Evolutionary conservation across 2,888 invertebrate genomes (phyloP).

Genomic region (Congeria kusceri): DNA sequence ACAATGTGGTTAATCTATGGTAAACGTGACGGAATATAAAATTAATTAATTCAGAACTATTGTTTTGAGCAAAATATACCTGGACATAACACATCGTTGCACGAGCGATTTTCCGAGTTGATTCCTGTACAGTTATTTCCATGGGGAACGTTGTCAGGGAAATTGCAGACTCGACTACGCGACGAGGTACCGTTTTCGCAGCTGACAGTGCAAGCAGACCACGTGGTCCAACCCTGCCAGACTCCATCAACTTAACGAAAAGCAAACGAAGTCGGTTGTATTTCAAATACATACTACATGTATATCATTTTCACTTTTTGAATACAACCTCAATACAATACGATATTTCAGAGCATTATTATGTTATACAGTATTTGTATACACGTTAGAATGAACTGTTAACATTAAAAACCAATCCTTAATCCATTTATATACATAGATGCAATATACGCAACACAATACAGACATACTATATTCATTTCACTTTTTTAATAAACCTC

Average conservation of each 20-base stretch:
- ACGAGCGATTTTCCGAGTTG: slow-evolving; percentile 28
- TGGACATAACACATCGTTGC: slow-evolving; percentile 45
- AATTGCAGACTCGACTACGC: slow-evolving; percentile 31
- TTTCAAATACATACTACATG: not conserved
- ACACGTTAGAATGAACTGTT: too few species aligned
- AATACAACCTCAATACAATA: too few species aligned
- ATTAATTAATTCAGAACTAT: not conserved
- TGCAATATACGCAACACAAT: too few species aligned
- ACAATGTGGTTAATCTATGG: too few species aligned
- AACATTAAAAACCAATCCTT: too few species aligned
- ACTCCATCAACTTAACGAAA: slow-evolving; percentile 40
- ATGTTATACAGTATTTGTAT: too few species aligned
- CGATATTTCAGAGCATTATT: too few species aligned
- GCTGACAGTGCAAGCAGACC: slow-evolving; percentile 26
- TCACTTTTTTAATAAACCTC: too few species aligned
- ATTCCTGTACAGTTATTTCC: slow-evolving; percentile 47
- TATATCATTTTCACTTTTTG: not conserved
- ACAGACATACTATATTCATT: too few species aligned
- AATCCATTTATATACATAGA: too few species aligned
- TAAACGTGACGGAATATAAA: too few species aligned
- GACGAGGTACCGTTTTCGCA: slow-evolving; percentile 36
- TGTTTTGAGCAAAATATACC: slow-evolving; percentile 13
- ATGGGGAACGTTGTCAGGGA: slow-evolving; percentile 30
- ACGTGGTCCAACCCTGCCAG: slow-evolving; percentile 41
- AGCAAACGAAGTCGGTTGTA: not conserved